Evolutionary conservation across 92 coral and sea anemone species (phyloP), one percentile per base, ranked within the genome.

Genomic region (Galaxea fascicularis): DNA sequence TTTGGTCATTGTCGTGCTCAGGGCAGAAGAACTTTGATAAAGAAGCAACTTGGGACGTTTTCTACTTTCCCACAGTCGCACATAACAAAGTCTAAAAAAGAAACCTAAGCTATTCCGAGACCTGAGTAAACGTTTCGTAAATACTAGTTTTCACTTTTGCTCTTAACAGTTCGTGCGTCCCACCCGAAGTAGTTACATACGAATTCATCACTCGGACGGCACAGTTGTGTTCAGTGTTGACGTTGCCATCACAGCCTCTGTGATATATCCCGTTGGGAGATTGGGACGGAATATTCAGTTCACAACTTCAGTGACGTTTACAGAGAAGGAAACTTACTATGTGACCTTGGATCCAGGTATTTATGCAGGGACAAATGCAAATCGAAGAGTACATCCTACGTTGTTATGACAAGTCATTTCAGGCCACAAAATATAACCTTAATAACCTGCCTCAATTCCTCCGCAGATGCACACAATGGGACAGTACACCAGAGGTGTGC

Each of bases 261-360:
- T 85, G 39, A 71, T 88, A 58, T 93, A 87, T 77, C 96, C 96
- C 1, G 90, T 85, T 60, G 96, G 92, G 52, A 85, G 88, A 4
- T 81, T 92, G 45, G 96, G 96, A 26, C 51, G 94, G 44, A 85
- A 79, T 7, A 77, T 93, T 18, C 52, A 88, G 84, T 91, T 91
- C 60, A 91, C 92, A 26, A 86, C 91, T 13, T 58, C 82, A 45
- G 86, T 80, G 56, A 65, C 49, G 14, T 93, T 93, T 35, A 65
- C 81, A 24, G 96, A 93, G 86, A 93, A 83, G 72, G 92, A 85
- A 49, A 91, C 84, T 5, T 93, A 93, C 80, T 93, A 88, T 68
- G 54, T 93, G 0, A 69, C 86, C 2, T 75, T 93, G 90, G 96
- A 93, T 47, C 96, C 92, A 84, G 96, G 96, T 91, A 53, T 63